Evolutionary conservation across 2,888 invertebrate genomes (phyloP).

Genomic region (Lasioglossum figueresi): DNA sequence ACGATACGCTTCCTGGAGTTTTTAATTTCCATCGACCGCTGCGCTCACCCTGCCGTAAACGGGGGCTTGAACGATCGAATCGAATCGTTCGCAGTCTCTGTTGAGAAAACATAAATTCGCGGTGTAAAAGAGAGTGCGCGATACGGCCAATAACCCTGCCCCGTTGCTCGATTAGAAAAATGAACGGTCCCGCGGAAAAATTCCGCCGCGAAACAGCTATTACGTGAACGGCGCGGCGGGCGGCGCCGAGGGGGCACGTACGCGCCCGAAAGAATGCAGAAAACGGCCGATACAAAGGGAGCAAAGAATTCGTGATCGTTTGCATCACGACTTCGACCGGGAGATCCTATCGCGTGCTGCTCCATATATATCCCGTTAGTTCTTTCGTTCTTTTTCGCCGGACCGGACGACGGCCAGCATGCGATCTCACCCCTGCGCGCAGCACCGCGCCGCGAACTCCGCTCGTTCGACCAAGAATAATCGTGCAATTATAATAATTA

Average conservation of each 20-base stretch:
- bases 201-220: conserved; percentile 53
- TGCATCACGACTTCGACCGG: conserved; percentile 69
- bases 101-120: conserved; percentile 22
- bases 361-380: conserved; percentile 68
- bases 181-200: conserved; percentile 51
- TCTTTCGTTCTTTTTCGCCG: conserved; percentile 63
- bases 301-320: conserved; percentile 79
- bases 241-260: conserved; percentile 20
- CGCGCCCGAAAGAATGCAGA: conserved; percentile 60
- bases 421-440: conserved; percentile 62
- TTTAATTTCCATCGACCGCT: background rate
- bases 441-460: conserved; percentile 23
- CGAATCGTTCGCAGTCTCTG: conserved; percentile 13
- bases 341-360: conserved; percentile 79
- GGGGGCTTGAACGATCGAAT: conserved; percentile 14
- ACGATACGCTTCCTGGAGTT: background rate
- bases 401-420: conserved; percentile 48
- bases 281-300: conserved; percentile 63
- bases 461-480: conserved; percentile 74
- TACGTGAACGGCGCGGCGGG: conserved; percentile 27
- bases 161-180: conserved; percentile 51
- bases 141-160: conserved; percentile 26
- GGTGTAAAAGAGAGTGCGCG: background rate
- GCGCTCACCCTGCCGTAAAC: background rate
- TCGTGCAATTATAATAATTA: conserved; percentile 83